Conservation (phyloP, 2,888 invertebrate species). For the Drosophila mayaguana region DNA sequence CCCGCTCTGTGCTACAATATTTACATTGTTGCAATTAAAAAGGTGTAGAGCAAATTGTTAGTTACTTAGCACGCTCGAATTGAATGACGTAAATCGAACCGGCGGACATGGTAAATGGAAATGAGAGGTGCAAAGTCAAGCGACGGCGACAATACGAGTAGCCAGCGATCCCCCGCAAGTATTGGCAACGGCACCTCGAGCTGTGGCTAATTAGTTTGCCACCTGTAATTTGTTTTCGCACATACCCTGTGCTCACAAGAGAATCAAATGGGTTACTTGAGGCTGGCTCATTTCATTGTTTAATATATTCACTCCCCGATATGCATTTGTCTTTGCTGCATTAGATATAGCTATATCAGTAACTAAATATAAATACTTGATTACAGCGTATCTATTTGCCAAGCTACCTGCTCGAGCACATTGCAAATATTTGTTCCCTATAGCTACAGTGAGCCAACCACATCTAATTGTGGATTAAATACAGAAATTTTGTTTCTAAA, state of each 20-base stretch:
- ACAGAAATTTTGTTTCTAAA: slow-evolving; percentile 21
- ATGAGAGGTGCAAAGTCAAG: slow-evolving; percentile 59
- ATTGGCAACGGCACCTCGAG: slow-evolving; percentile 33
- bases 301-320: too few relatives aligned
- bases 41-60: slow-evolving; percentile 19
- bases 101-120: slow-evolving; percentile 28
- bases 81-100: slow-evolving; percentile 65
- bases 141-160: slow-evolving; percentile 30
- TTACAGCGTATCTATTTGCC: slow-evolving; percentile 7
- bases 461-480: slow-evolving; percentile 46
- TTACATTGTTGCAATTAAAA: slow-evolving; percentile 50
- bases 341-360: neutral
- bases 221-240: neutral
- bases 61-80: slow-evolving; percentile 61
- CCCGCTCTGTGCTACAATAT: slow-evolving; percentile 9
- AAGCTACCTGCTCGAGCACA: neutral
- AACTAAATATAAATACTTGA: neutral
- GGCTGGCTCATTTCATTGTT: too few relatives aligned
- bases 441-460: too few relatives aligned
- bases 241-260: neutral
- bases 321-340: too few relatives aligned
- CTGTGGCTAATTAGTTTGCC: neutral
- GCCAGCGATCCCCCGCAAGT: slow-evolving; percentile 58
- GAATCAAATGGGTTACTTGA: neutral
- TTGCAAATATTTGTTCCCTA: neutral